Base-by-base conservation (phyloP, 2,888 invertebrate genomes). In the Mesorhabditis belari region DNA sequence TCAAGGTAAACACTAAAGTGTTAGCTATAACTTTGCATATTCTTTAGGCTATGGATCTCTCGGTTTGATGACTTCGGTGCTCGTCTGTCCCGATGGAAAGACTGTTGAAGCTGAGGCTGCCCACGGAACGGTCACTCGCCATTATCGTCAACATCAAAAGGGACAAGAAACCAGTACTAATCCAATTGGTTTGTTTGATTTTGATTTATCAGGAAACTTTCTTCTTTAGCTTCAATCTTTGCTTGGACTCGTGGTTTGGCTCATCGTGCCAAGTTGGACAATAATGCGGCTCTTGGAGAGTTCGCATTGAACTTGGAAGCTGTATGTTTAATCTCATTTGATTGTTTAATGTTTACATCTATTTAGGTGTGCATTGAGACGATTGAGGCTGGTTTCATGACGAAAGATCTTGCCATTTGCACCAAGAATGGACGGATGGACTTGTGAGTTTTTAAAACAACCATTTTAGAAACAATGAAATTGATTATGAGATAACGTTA, bases 161-260 rank as follows among this genome's bases (percentile, higher is more conserved):
- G 95, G 95, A 69, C 90, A 94, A 82, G 95, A 95, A 84, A 98
- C 98, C 0, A 95, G 95, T 28, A 98, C 96, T 56, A 98, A 98
- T 83, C 92, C 96, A 0, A 95, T 98, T 80, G 96, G 85, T 85
- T 72, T 57, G 76, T 65, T 27, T 27, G 28, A 1, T 35, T 12
- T 49, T 21, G 25, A 23, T 17, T 6, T 17, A 24, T 54, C 9
- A 12, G 5, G 6, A 25, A 21, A 24, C 26, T 5, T 17, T 54
- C 24, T 24, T 9, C 76, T 81, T 54, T 73, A 85, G 86, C 96
- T 24, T 96, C 95, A 0, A 96, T 98, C 80, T 98, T 94, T 83
- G 98, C 98, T 2, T 98, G 98, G 98, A 92, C 93, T 0, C 87
- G 88, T 75, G 98, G 95, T 54, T 85, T 96, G 4, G 83, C 90